A percentile compares a stretch with the other conserved stretches of the same genome.
These are phyloP conservation scores for Gonatopus flavifemur DNA, from an alignment of 1,140 invertebrate species.

Conservation along the genomic window DNA sequence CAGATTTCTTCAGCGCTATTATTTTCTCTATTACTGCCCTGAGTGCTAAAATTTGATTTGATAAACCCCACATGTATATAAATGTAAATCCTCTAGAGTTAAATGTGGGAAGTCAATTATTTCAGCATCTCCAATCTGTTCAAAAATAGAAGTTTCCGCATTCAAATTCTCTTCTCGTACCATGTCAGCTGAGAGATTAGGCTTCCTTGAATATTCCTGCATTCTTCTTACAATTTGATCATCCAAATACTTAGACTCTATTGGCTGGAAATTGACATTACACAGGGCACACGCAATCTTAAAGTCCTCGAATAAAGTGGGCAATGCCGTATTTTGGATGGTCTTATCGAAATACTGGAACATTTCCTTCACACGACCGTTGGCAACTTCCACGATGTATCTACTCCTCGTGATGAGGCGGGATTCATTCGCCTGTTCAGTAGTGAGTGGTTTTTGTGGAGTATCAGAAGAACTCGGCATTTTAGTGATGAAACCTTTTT, in stretches of 20 bases:
- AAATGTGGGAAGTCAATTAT: no score
- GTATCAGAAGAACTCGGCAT: not conserved
- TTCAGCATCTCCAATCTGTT: no score
- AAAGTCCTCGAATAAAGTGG: not conserved
- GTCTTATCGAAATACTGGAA: not conserved
- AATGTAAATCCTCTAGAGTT: no score
- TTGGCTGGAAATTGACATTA: not conserved
- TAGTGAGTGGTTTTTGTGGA: not conserved
- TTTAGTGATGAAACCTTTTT: not conserved
- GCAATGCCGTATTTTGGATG: not conserved
- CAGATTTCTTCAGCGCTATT: no score
- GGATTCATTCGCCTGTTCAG: not conserved
- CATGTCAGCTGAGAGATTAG: not conserved
- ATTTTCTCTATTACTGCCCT: no score
- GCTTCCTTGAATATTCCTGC: not conserved
- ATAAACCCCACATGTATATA: no score
- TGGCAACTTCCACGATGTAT: not conserved
- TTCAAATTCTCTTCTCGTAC: no score
- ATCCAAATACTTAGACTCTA: not conserved
- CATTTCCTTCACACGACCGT: not conserved
- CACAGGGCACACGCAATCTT: not conserved
- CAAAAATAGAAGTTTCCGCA: no score
- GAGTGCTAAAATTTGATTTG: no score
- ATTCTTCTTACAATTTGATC: not conserved
- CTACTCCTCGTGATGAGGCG: not conserved